phyloP scores from a whole-genome alignment of 2,113 vertebrate genomes.

The Aplodontia rufa region DNA sequence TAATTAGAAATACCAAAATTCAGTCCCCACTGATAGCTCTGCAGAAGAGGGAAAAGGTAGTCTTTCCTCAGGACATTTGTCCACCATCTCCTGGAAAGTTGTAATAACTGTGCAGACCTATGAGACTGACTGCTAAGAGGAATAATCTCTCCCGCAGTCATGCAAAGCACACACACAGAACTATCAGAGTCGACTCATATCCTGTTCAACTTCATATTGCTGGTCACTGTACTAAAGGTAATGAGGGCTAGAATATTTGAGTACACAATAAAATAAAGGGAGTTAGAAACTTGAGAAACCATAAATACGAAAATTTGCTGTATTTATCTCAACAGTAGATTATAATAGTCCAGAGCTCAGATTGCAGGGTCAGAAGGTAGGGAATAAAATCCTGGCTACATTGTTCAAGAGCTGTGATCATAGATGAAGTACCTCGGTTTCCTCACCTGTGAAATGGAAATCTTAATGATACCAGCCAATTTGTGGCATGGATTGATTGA shows the following conservation, averaged over 20 bases:
- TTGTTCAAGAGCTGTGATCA: background rate
- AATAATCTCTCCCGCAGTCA: background rate
- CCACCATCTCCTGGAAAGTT: background rate
- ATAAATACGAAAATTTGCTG: background rate
- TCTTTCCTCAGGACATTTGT: background rate
- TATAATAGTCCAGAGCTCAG: background rate
- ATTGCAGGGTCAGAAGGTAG: background rate
- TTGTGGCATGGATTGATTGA: background rate
- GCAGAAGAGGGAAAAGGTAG: background rate
- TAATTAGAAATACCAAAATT: background rate
- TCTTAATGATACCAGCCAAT: background rate
- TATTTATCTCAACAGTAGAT: background rate
- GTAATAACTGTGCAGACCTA: background rate
- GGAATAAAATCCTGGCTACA: background rate
- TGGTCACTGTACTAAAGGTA: background rate
- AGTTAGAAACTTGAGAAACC: background rate
- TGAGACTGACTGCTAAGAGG: background rate
- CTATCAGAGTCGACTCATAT: background rate
- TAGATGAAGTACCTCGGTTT: background rate
- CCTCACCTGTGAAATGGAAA: background rate
- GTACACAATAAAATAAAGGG: background rate
- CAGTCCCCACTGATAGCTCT: background rate
- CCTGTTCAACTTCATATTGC: background rate
- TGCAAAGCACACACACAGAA: background rate
- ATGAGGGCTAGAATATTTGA: background rate